Conservation (phyloP, 2,797 vertebrate species). For the Manis crassicaudata region DNA sequence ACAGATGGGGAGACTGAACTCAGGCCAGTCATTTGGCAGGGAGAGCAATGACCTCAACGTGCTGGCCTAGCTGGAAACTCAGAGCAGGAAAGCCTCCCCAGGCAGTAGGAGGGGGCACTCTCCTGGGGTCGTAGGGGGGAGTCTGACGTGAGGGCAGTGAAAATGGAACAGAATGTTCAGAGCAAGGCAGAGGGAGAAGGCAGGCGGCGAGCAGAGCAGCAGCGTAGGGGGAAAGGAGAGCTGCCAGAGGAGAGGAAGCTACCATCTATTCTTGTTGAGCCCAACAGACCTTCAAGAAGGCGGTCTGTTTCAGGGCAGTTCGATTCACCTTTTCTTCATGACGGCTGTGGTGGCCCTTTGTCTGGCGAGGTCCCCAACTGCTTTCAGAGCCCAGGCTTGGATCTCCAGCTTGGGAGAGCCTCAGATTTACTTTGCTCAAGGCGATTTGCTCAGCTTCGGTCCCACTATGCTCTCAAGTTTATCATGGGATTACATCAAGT, state of each 20-base stretch:
- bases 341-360: neutral
- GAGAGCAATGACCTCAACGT: conserved; percentile 61
- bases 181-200: neutral
- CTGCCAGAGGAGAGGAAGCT: neutral
- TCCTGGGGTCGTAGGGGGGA: neutral
- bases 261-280: neutral
- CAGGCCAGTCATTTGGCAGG: conserved; percentile 71
- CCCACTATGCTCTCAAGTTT: neutral
- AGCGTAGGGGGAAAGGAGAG: neutral
- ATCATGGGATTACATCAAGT: neutral
- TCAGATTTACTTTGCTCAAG: neutral
- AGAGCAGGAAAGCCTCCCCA: conserved; percentile 61
- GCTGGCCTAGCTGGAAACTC: neutral
- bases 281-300: neutral
- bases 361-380: neutral
- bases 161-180: conserved; percentile 70
- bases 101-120: conserved; percentile 61
- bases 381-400: neutral
- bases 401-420: neutral
- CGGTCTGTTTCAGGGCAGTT: neutral
- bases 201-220: accelerated
- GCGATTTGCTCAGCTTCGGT: neutral
- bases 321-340: neutral
- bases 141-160: neutral
- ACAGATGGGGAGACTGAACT: conserved; percentile 68